phyloP scores from a whole-genome alignment of 92 coral and sea anemone genomes.

The Heliopora coerulea region DNA sequence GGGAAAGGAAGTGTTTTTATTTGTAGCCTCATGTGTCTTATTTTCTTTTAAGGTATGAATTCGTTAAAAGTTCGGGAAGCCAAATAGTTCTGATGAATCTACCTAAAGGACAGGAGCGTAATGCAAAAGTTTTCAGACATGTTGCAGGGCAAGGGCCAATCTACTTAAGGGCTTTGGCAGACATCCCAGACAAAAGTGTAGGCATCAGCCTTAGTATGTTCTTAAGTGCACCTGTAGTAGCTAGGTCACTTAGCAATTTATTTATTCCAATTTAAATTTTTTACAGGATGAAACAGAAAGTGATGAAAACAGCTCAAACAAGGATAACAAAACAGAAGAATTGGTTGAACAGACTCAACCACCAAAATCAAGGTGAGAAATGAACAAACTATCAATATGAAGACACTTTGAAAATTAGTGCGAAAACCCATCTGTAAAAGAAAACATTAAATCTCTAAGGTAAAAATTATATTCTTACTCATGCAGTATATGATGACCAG shows the following conservation, averaged over 20 bases:
- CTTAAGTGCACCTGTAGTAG: background rate
- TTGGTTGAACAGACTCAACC: too few species aligned
- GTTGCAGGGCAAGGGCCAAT: constrained; percentile 43
- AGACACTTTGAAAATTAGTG: background rate
- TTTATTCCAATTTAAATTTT: background rate
- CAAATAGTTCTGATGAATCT: constrained; percentile 44
- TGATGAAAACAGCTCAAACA: background rate
- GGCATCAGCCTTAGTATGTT: background rate
- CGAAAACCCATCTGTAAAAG: too few species aligned
- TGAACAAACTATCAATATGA: background rate
- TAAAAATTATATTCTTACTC: background rate
- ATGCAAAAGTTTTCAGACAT: constrained; percentile 39
- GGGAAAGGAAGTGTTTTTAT: too few species aligned
- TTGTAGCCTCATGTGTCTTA: too few species aligned
- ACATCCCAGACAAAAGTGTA: constrained; percentile 19
- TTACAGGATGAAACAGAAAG: constrained; percentile 2
- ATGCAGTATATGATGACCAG: background rate
- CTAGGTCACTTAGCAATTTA: background rate
- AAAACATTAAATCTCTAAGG: background rate
- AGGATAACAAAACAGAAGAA: background rate
- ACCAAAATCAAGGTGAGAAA: background rate
- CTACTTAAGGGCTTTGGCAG: constrained; percentile 40
- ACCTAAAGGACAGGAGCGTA: constrained; percentile 42
- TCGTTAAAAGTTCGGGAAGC: constrained; percentile 42
- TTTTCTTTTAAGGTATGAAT: constrained; percentile 49